Conservation (phyloP, 1,140 invertebrate species). For the Trialeurodes vaporariorum region DNA sequence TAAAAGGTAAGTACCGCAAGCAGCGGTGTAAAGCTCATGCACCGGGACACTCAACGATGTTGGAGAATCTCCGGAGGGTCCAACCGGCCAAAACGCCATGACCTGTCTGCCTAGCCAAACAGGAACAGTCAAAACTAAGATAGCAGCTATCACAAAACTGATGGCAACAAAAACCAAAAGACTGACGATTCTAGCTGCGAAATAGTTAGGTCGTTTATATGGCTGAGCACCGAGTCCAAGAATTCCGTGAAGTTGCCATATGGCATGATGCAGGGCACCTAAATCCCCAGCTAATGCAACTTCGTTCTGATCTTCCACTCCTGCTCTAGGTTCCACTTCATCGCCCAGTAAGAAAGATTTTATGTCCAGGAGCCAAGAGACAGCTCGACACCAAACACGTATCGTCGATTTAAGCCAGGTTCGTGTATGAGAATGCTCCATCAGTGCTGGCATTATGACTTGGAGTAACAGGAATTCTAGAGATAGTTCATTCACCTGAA, state of each 20-base stretch:
- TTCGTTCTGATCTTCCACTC: slow-evolving; percentile 31
- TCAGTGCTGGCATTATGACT: slow-evolving; percentile 85
- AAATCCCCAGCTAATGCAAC: slow-evolving; percentile 39
- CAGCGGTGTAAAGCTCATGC: slow-evolving; percentile 92
- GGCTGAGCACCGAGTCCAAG: slow-evolving; percentile 61
- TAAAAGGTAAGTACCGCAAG: slow-evolving; percentile 86
- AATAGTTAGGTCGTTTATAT: slow-evolving; percentile 72
- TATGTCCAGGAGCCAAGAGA: slow-evolving; percentile 74
- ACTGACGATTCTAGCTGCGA: slow-evolving; percentile 60
- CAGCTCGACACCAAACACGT: slow-evolving; percentile 74
- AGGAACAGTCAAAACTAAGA: slow-evolving; percentile 75
- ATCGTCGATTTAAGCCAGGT: slow-evolving; percentile 83
- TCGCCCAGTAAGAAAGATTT: slow-evolving; percentile 79
- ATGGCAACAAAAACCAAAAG: slow-evolving; percentile 69
- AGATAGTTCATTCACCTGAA: slow-evolving; percentile 69
- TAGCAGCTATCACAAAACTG: slow-evolving; percentile 70
- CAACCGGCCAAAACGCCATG: slow-evolving; percentile 68
- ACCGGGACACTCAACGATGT: slow-evolving; percentile 43
- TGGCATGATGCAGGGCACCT: slow-evolving; percentile 69
- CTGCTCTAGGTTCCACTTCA: slow-evolving; percentile 31
- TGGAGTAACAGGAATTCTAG: slow-evolving; percentile 88
- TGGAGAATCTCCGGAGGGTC: slow-evolving; percentile 31
- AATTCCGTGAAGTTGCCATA: slow-evolving; percentile 63
- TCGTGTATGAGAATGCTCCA: slow-evolving; percentile 91
- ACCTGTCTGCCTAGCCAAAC: slow-evolving; percentile 77